Conservation (phyloP, 2,113 vertebrate species). For the Corydoras maculifer region DNA sequence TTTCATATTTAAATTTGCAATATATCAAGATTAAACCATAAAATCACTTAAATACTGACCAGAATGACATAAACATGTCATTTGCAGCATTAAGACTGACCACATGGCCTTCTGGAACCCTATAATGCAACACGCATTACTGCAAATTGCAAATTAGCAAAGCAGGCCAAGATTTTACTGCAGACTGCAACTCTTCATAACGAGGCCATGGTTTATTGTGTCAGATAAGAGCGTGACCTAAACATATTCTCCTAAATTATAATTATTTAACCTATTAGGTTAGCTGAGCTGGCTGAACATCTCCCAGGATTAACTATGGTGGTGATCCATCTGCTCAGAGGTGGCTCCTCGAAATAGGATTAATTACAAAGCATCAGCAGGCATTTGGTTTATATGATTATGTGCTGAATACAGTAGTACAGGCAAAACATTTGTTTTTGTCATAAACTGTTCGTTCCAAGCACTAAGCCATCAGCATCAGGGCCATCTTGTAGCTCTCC, state of each 20-base stretch:
- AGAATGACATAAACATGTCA: conserved; percentile 6
- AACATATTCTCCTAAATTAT: conserved; percentile 35
- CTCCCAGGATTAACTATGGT: not conserved
- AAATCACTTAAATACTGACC: not conserved
- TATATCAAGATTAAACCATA: too few relatives aligned
- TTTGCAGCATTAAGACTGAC: conserved; percentile 28
- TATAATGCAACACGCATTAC: conserved; percentile 30
- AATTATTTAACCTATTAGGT: conserved; percentile 1
- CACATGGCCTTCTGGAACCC: conserved; percentile 32
- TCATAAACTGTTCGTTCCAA: not conserved
- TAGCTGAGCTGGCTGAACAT: not conserved
- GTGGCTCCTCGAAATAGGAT: conserved; percentile 28
- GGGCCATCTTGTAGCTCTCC: not conserved
- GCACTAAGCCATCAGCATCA: not conserved
- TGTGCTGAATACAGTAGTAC: not conserved
- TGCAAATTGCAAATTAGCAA: conserved; percentile 25
- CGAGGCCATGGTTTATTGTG: conserved; percentile 22
- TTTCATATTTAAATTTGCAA: conserved; percentile 3
- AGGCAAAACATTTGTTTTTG: conserved; percentile 15
- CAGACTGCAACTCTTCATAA: conserved; percentile 33
- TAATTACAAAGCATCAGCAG: conserved; percentile 7
- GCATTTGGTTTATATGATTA: conserved; percentile 34
- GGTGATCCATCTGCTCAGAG: conserved; percentile 12
- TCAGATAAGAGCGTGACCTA: conserved; percentile 28
- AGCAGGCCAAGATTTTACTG: conserved; percentile 16